Percentiles rank a stretch among this genome's conserved stretches.
phyloP scores from a whole-genome alignment of 2,888 invertebrate species.

The Agrochola lota region DNA sequence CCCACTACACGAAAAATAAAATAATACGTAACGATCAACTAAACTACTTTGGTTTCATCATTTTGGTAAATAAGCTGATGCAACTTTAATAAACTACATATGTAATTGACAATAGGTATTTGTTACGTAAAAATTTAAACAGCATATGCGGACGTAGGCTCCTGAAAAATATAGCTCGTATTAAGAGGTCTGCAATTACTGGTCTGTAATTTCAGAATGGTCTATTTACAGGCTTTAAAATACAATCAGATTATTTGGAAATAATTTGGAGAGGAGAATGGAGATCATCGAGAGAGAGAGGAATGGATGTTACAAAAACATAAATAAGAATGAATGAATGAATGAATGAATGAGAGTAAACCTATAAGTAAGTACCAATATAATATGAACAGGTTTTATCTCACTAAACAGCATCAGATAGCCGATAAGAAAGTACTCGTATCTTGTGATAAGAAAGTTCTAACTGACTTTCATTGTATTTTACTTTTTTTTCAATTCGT shows the following conservation, averaged over 20 bases:
- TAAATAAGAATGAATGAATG: not conserved
- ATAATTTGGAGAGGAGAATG: not conserved
- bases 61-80: not conserved
- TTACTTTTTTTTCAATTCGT: not conserved
- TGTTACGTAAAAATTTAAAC: not conserved
- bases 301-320: not conserved
- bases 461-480: constrained; percentile 20
- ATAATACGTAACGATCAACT: not conserved
- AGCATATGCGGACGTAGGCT: not conserved
- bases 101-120: not conserved
- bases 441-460: constrained; percentile 18
- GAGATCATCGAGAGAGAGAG: not conserved
- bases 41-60: not conserved
- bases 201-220: not conserved
- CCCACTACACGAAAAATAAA: constrained; percentile 72
- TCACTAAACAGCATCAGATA: constrained; percentile 20
- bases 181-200: not conserved
- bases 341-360: not conserved
- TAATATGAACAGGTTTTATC: constrained; percentile 2
- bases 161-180: not conserved
- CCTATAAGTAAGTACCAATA: not conserved
- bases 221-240: not conserved
- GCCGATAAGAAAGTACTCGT: constrained; percentile 20
- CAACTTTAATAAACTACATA: not conserved
- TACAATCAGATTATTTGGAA: not conserved